Percentiles rank a stretch among this genome's conserved stretches.
Conservation (phyloP, 2,888 invertebrate species). For the Pyrochroa serraticornis region DNA sequence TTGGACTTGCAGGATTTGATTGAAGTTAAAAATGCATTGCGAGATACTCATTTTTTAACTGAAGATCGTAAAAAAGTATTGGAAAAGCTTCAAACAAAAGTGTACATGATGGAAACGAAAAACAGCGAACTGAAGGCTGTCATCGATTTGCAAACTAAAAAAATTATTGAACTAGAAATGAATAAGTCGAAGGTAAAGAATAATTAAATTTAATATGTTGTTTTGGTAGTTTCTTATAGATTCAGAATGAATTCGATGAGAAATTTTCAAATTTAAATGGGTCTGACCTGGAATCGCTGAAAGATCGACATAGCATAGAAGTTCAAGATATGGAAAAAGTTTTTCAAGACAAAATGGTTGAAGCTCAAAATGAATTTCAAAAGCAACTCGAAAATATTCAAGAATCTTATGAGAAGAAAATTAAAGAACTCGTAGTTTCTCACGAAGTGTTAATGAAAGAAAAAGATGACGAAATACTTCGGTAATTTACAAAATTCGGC, state of each 20-base stretch:
- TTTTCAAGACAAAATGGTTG: neutral
- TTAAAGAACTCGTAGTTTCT: neutral
- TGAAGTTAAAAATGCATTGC: slow-evolving; percentile 17
- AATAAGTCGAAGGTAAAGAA: slow-evolving; percentile 3
- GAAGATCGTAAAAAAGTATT: slow-evolving; percentile 20
- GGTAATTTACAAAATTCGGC: neutral
- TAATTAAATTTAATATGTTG: neutral
- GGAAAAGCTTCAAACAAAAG: slow-evolving; percentile 5
- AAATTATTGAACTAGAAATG: slow-evolving; percentile 9
- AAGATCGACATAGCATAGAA: slow-evolving; percentile 4
- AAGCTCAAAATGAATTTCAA: slow-evolving; percentile 1
- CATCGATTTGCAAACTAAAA: slow-evolving; percentile 8
- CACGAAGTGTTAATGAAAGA: slow-evolving; percentile 2
- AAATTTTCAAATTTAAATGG: neutral
- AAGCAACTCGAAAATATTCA: neutral
- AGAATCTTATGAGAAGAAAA: slow-evolving; percentile 4
- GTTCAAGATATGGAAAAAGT: neutral
- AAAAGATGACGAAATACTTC: slow-evolving; percentile 11
- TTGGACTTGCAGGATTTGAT: slow-evolving; percentile 16
- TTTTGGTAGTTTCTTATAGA: neutral
- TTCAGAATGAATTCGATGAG: slow-evolving; percentile 9
- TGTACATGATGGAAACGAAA: neutral
- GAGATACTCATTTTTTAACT: slow-evolving; percentile 13
- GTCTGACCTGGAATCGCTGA: slow-evolving; percentile 10
- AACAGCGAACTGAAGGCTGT: slow-evolving; percentile 4